Base-by-base conservation (phyloP, 2,797 vertebrate species). In the Premnoplex brunnescens region DNA sequence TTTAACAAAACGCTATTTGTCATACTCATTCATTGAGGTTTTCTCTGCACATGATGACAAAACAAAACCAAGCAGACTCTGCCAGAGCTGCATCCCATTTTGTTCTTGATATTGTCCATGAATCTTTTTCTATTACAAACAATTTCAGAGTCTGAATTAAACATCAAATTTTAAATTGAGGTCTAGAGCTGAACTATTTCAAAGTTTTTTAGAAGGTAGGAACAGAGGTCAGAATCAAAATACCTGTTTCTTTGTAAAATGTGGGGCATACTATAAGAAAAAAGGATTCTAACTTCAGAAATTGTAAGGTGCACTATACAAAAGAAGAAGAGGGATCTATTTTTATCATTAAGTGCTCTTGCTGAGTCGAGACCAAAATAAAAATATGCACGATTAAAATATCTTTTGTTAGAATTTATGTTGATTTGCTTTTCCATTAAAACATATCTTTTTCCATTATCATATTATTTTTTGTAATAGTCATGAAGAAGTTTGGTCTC, bases 51-150 rank as follows among this genome's bases (percentile, higher is more conserved):
- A 41, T 9, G 2, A 66, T 37, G 43, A 78, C 59, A 79, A 51
- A 95, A 59, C 21, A 91, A 81, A 81, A 36, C 14, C 46, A 84
- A 85, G 30, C 22, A 81, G 43, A 28, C 4, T 75, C 21, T 93
- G n/a, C 17, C 62, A 60, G 51, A 84, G 7, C 8, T 46, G 16
- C 9, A 49, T 82, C 26, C 28, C 10, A 9, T 73, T 73, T 41
- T 54, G 8, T 63, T 88, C 46, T 55, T 88, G 54, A 32, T 62
- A 73, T 44, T 4, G 2, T 32, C 68, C 55, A 41, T 2, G 1
- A 64, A 67, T 17, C 3, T 86, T 68, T 78, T 51, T 20, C 36
- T 76, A 23, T 52, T 62, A 27, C 5, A 34, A 88, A 72, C 21
- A 1, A 9, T 71, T 87, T 63, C 44, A 60, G 49, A 66, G 14